phyloP scores from a whole-genome alignment of 2,797 vertebrate species.

The Cuculus canorus region DNA sequence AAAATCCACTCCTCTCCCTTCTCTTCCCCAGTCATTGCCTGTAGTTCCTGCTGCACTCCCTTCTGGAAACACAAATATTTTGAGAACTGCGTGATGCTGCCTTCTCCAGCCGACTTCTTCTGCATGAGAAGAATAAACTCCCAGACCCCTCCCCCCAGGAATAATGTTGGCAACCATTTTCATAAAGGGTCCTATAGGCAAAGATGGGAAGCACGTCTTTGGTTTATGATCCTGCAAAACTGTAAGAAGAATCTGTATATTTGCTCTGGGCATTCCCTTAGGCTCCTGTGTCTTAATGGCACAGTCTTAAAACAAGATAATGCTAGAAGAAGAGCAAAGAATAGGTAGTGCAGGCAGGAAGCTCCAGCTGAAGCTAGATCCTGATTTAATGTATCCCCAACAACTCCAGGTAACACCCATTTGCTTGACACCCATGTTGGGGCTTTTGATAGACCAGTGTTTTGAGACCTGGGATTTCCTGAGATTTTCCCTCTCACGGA shows the following conservation, averaged over 20 bases:
- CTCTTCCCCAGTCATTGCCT: background rate
- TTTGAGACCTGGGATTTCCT: background rate
- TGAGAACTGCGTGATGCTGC: background rate
- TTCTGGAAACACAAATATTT: background rate
- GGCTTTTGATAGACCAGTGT: background rate
- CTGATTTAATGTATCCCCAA: background rate
- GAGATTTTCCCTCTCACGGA: background rate
- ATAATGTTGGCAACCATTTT: background rate
- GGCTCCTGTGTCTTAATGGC: background rate
- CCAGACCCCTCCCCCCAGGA: background rate
- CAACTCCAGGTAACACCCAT: background rate
- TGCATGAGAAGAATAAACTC: background rate
- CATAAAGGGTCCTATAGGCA: background rate
- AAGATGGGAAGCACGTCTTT: background rate
- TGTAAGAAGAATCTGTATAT: background rate
- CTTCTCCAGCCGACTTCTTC: background rate
- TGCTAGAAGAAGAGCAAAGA: background rate
- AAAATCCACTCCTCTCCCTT: background rate
- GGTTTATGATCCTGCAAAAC: background rate
- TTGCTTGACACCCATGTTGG: background rate
- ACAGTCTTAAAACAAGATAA: background rate
- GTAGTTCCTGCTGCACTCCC: background rate
- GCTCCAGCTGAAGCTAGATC: background rate
- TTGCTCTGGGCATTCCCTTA: slow-evolving; percentile 17
- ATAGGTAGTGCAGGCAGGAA: background rate